Conservation (phyloP, 1,140 invertebrate species). For the Asbolus verrucosus region DNA sequence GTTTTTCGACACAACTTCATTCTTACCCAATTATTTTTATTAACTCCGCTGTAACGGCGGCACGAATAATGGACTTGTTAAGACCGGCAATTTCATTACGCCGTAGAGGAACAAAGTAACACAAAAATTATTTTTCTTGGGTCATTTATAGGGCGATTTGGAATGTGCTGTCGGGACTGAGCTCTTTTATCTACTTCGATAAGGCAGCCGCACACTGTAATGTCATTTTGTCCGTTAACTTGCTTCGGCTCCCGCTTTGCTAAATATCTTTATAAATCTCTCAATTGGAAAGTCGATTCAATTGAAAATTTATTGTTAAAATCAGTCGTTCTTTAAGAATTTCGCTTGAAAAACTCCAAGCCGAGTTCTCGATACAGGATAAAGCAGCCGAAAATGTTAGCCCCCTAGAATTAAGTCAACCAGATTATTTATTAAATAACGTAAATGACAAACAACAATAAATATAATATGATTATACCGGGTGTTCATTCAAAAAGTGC, state of each 20-base stretch:
- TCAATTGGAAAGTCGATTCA: constrained; percentile 19
- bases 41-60: not conserved
- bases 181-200: constrained; percentile 29
- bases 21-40: constrained; percentile 22
- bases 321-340: constrained; percentile 16
- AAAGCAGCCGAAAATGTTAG: too few relatives aligned
- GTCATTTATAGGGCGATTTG: constrained; percentile 23
- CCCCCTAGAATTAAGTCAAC: too few relatives aligned
- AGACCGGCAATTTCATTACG: constrained; percentile 1
- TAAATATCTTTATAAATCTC: constrained; percentile 43
- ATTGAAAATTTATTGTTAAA: constrained; percentile 45
- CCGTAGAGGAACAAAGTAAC: constrained; percentile 14
- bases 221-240: constrained; percentile 2
- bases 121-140: constrained; percentile 25
- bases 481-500: too few relatives aligned
- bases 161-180: constrained; percentile 17
- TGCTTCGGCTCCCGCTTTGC: constrained; percentile 15
- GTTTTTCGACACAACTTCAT: not conserved
- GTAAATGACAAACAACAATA: too few relatives aligned
- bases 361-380: not conserved
- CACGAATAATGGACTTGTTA: not conserved
- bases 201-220: constrained; percentile 9
- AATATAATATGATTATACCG: too few relatives aligned
- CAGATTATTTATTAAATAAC: too few relatives aligned
- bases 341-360: constrained; percentile 1